phyloP scores from a whole-genome alignment of 1,140 invertebrate species.

The Drosophila gunungcola region DNA sequence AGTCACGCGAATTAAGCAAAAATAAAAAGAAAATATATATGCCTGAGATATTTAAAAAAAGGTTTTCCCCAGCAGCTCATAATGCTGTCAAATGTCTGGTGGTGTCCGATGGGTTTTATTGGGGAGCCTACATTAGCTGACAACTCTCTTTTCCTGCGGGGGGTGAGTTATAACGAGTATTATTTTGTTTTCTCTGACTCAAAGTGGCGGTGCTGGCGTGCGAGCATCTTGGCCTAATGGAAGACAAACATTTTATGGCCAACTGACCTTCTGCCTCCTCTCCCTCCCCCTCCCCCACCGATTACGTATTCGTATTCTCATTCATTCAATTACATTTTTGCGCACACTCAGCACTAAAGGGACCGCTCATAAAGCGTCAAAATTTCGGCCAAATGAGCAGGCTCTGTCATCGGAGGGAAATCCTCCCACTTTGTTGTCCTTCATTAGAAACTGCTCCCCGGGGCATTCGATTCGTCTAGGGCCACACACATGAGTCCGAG shows the following conservation, averaged over 20 bases:
- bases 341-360: conserved; percentile 82
- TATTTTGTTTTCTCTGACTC: conserved; percentile 18
- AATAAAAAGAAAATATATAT: conserved; percentile 11
- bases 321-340: conserved; percentile 83
- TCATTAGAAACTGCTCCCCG: conserved; percentile 77
- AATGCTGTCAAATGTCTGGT: conserved; percentile 32
- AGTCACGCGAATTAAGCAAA: conserved; percentile 61
- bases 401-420: conserved; percentile 14
- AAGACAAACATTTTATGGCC: conserved; percentile 78
- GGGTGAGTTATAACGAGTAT: conserved; percentile 7
- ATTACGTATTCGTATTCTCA: conserved; percentile 23
- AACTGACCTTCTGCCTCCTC: conserved; percentile 44
- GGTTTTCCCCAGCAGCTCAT: conserved; percentile 40
- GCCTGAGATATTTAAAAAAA: conserved; percentile 9
- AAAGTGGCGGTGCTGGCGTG: conserved; percentile 1
- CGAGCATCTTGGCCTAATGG: conserved; percentile 65
- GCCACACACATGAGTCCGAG: conserved; percentile 45
- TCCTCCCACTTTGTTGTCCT: conserved; percentile 48
- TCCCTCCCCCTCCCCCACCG: conserved; percentile 11
- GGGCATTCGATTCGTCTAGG: conserved; percentile 66
- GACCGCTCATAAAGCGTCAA: conserved; percentile 82
- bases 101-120: conserved; percentile 34
- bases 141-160: neutral
- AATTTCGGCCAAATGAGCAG: conserved; percentile 77
- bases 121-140: conserved; percentile 52